Evolutionary conservation across 2,113 vertebrate genomes (phyloP).

Genomic region (Notothenia coriiceps): DNA sequence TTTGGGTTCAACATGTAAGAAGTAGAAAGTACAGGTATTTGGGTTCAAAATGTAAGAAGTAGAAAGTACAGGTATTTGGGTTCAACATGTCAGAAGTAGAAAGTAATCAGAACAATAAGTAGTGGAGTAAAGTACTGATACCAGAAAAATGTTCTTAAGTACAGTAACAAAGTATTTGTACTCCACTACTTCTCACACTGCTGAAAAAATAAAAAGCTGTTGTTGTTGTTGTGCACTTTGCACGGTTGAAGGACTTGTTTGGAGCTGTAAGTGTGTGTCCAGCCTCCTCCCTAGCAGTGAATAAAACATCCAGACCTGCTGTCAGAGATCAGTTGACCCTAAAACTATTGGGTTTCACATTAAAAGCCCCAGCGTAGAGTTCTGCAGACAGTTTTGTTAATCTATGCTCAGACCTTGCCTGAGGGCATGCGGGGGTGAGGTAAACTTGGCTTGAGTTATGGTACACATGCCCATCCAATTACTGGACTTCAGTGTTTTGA

Average conservation of each 20-base stretch:
- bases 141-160: too few relatives aligned
- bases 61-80: too few relatives aligned
- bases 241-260: slow-evolving; percentile 52
- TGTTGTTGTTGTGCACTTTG: slow-evolving; percentile 53
- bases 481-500: slow-evolving; percentile 64
- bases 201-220: not conserved
- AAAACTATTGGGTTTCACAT: slow-evolving; percentile 81
- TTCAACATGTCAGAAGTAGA: too few relatives aligned
- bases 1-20: too few relatives aligned
- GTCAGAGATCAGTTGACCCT: slow-evolving; percentile 80
- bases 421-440: slow-evolving; percentile 53
- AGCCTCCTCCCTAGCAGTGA: slow-evolving; percentile 62
- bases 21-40: too few relatives aligned
- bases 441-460: slow-evolving; percentile 66
- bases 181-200: too few relatives aligned
- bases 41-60: too few relatives aligned
- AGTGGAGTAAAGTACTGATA: too few relatives aligned
- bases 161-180: too few relatives aligned
- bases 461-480: slow-evolving; percentile 75
- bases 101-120: too few relatives aligned
- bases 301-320: slow-evolving; percentile 77
- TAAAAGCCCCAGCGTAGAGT: slow-evolving; percentile 67
- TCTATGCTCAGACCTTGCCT: slow-evolving; percentile 78
- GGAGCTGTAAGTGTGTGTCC: slow-evolving; percentile 53
- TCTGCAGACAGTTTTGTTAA: slow-evolving; percentile 73